phyloP scores from a whole-genome alignment of 2,797 vertebrate genomes.

The Paratrypauchen microcephalus region DNA sequence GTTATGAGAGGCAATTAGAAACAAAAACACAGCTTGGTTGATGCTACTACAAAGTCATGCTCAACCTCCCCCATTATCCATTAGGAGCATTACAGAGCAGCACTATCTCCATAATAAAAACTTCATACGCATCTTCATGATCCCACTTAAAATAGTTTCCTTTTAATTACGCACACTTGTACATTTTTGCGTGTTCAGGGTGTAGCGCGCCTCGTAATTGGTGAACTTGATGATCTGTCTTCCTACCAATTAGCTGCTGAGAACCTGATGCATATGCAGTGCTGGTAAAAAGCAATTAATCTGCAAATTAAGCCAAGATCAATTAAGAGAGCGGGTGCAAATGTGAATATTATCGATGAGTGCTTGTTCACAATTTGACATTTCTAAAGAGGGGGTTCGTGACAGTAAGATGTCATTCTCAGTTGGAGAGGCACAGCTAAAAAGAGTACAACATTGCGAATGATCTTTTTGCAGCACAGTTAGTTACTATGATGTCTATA shows the following conservation, averaged over 20 bases:
- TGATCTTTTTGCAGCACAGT: slow-evolving; percentile 2
- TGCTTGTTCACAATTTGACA: slow-evolving; percentile 24
- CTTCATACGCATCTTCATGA: slow-evolving; percentile 20
- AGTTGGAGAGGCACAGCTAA: slow-evolving; percentile 8
- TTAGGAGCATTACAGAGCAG: slow-evolving; percentile 18
- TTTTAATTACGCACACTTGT: slow-evolving; percentile 43
- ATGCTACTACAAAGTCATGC: slow-evolving; percentile 10
- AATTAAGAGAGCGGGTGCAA: slow-evolving; percentile 40
- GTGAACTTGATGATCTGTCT: slow-evolving; percentile 59
- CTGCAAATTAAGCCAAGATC: slow-evolving; percentile 50
- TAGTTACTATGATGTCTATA: neutral
- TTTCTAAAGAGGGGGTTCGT: slow-evolving; percentile 18
- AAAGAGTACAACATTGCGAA: neutral
- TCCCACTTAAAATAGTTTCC: slow-evolving; percentile 33
- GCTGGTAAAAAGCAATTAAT: slow-evolving; percentile 57
- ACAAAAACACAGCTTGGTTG: slow-evolving; percentile 2
- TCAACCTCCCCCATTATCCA: neutral
- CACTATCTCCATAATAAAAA: slow-evolving; percentile 8
- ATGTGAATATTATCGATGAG: slow-evolving; percentile 41
- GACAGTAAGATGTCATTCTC: slow-evolving; percentile 26
- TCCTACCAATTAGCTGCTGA: slow-evolving; percentile 50
- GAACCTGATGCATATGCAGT: slow-evolving; percentile 66
- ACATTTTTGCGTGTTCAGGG: slow-evolving; percentile 41
- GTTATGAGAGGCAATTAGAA: neutral
- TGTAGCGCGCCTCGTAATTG: slow-evolving; percentile 49